Percentiles rank a stretch among this genome's conserved stretches.
phyloP scores from a whole-genome alignment of 2,888 invertebrate species.

The Protophormia terraenovae region DNA sequence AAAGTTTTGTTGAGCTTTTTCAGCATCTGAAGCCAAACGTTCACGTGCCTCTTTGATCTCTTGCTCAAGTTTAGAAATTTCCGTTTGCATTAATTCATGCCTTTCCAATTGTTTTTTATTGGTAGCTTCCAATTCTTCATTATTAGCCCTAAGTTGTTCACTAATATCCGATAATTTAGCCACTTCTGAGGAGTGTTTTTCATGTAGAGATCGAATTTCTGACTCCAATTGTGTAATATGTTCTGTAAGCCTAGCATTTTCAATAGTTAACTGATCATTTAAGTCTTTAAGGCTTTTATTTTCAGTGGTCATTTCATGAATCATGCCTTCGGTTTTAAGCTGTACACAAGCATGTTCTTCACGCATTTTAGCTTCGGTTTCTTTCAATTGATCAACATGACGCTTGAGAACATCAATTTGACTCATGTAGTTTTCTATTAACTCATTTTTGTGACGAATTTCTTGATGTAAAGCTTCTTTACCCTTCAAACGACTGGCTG shows the following conservation, averaged over 20 bases:
- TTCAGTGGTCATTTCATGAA: conserved; percentile 75
- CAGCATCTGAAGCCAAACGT: conserved; percentile 71
- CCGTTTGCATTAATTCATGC: conserved; percentile 63
- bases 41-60: conserved; percentile 74
- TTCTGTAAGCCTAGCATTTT: conserved; percentile 72
- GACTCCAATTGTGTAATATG: conserved; percentile 71
- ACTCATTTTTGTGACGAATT: conserved; percentile 82
- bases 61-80: conserved; percentile 70
- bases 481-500: conserved; percentile 81
- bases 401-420: conserved; percentile 82
- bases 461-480: conserved; percentile 82
- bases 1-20: conserved; percentile 72
- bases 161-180: conserved; percentile 65
- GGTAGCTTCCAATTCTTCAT: conserved; percentile 68
- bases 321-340: conserved; percentile 75
- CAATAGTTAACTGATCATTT: conserved; percentile 73
- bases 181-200: conserved; percentile 74
- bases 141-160: conserved; percentile 65
- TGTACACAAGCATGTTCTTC: conserved; percentile 74
- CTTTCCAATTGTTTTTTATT: conserved; percentile 70
- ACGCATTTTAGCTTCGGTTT: conserved; percentile 75
- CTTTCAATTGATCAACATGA: conserved; percentile 80
- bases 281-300: conserved; percentile 74
- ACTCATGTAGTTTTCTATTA: conserved; percentile 82
- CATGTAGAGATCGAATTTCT: conserved; percentile 72